Percentiles rank a stretch among this genome's conserved stretches.
phyloP scores from a whole-genome alignment of 1,140 invertebrate genomes.

The Akabosia matsudoensis region DNA sequence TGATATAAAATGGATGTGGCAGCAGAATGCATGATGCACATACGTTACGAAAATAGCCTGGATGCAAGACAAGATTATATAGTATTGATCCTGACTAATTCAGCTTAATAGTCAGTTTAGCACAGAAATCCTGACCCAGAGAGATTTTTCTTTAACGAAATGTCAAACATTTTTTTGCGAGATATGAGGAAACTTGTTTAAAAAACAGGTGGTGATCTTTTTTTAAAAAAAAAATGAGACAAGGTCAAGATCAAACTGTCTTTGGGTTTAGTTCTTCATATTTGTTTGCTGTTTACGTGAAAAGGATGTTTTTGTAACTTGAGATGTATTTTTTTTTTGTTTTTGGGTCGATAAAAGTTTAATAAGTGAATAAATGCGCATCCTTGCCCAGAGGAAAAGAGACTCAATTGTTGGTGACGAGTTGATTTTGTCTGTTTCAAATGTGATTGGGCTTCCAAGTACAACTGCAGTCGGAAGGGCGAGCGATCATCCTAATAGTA shows the following conservation, averaged over 20 bases:
- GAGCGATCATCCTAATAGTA: no score
- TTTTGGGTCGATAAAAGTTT: background rate
- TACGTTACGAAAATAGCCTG: background rate
- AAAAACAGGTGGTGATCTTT: no score
- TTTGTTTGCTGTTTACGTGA: background rate
- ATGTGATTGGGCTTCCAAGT: no score
- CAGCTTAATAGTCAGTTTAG: background rate
- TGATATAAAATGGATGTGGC: no score
- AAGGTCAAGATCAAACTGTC: no score
- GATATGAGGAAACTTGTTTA: no score
- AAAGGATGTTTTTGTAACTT: background rate
- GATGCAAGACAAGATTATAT: background rate
- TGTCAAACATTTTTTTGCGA: no score
- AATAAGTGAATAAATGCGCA: conserved; percentile 10
- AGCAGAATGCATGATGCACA: background rate
- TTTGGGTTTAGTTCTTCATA: no score
- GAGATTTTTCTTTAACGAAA: no score
- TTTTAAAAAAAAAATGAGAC: no score
- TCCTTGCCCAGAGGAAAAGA: background rate
- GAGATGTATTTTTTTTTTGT: background rate
- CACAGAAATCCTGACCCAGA: no score
- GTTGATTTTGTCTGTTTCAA: no score
- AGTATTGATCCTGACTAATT: background rate
- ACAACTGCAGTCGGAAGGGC: background rate
- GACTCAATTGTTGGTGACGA: background rate